Base-by-base conservation (phyloP, 1,140 invertebrate species). In the Zaprionus camerounensis region DNA sequence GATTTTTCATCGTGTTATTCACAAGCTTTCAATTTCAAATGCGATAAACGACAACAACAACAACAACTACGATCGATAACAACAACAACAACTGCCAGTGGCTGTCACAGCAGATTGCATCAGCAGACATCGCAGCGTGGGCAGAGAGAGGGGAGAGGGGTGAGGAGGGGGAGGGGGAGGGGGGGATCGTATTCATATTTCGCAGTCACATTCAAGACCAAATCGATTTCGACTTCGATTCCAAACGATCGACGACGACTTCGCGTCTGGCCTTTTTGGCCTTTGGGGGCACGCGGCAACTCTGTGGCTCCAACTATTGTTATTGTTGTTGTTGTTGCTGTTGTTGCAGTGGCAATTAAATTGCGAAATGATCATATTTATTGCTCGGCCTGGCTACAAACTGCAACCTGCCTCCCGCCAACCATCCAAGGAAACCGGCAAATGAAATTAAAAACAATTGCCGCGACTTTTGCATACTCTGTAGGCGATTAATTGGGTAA, bases 361-460 rank as follows among this genome's bases (percentile, higher is more conserved):
- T 87, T 83, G 84, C 78, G 78, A 88, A 87, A 88, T 88, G 84
- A 90, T 87, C 82, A 90, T 84, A 83, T 88, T 87, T 88, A 88
- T 81, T 78, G 73, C 61, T n/a, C 31, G 36, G 38, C 66, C 11
- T 22, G 73, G 71, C 83, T 79, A 70, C 62, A 69, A 78, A 81
- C 70, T 61, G 64, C 36, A 63, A 68, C n/a, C n/a, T 17, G 6
- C 1, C 9, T 11, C 7, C n/a, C 12, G 9, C 12, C 36, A 38
- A 12, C 12, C 4, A 12, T 4, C 41, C n/a, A 67, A 12, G 46
- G 56, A 59, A 55, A 68, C 74, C 78, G 74, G 74, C 84, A 78
- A 88, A 88, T 80, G 81, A 88, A 90, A 90, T 81, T 78, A 72
- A 88, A 88, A 88, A 84, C 81, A 88, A 79, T 87, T 84, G 78